Evolutionary conservation across 2,888 invertebrate species (phyloP).

Genomic region (Melanostoma mellinum): DNA sequence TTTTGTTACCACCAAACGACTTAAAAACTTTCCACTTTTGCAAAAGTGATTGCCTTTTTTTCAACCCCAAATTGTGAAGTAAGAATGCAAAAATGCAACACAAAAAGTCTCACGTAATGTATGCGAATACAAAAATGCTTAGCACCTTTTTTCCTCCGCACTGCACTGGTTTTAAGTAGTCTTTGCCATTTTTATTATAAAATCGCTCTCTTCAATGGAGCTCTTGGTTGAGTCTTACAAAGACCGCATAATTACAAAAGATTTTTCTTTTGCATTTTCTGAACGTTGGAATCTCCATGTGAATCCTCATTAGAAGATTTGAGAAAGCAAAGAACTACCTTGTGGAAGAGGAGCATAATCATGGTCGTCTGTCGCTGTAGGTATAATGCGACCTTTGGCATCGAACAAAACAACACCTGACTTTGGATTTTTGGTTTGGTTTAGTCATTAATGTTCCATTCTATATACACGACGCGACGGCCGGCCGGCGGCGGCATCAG

Average conservation of each 20-base stretch:
- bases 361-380: slow-evolving; percentile 47
- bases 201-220: slow-evolving; percentile 6
- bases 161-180: slow-evolving; percentile 25
- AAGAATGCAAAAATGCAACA: slow-evolving; percentile 70
- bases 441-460: slow-evolving; percentile 1
- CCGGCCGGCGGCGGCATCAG: not conserved
- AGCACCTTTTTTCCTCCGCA: slow-evolving; percentile 36
- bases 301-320: slow-evolving; percentile 69
- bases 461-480: slow-evolving; percentile 4
- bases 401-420: slow-evolving; percentile 29
- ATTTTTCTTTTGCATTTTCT: slow-evolving; percentile 25
- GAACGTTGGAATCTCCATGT: slow-evolving; percentile 35
- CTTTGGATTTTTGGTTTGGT: slow-evolving; percentile 21
- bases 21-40: slow-evolving; percentile 61
- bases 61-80: slow-evolving; percentile 37
- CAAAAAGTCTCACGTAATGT: slow-evolving; percentile 60
- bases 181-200: not conserved
- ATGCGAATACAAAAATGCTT: slow-evolving; percentile 62
- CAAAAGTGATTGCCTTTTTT: slow-evolving; percentile 55
- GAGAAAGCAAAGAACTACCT: slow-evolving; percentile 41
- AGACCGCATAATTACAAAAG: slow-evolving; percentile 67
- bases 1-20: slow-evolving; percentile 40
- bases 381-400: slow-evolving; percentile 56
- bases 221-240: slow-evolving; percentile 40
- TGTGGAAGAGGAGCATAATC: slow-evolving; percentile 43